These are phyloP conservation scores for Grus americana DNA, from an alignment of 2,113 vertebrate species.

Conservation along the genomic window DNA sequence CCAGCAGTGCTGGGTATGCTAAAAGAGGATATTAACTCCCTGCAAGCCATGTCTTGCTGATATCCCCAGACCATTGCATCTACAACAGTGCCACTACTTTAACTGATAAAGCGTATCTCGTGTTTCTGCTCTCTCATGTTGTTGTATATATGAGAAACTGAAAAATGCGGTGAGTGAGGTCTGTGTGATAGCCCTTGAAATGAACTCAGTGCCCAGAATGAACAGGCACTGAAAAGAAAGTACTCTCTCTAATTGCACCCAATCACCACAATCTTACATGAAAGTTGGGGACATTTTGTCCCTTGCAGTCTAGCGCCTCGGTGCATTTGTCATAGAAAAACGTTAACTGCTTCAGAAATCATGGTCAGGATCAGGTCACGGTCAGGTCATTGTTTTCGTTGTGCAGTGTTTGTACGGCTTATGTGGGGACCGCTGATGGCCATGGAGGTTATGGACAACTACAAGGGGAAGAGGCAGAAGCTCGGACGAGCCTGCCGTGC, in stretches of 20 bases:
- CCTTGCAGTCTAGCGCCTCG: background rate
- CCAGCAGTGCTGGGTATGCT: background rate
- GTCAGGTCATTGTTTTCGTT: background rate
- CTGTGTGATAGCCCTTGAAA: slow-evolving; percentile 3
- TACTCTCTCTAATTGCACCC: background rate
- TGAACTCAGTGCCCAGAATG: background rate
- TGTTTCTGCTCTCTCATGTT: slow-evolving; percentile 27
- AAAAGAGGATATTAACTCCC: slow-evolving; percentile 32
- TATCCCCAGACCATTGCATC: slow-evolving; percentile 3
- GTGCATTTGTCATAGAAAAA: background rate
- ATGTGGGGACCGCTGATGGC: background rate
- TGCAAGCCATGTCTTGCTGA: slow-evolving; percentile 31
- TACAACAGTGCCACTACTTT: background rate
- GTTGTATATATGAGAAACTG: slow-evolving; percentile 54
- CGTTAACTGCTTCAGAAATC: background rate
- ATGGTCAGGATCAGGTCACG: background rate
- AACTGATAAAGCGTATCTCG: slow-evolving; percentile 52
- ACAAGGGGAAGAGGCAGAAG: background rate
- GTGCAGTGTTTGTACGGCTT: background rate
- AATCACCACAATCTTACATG: background rate
- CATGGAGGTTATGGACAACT: background rate
- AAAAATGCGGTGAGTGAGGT: background rate
- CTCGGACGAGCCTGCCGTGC: background rate
- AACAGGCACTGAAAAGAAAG: background rate
- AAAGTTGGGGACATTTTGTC: background rate